These are phyloP conservation scores for Platerodrilus igneus DNA, from an alignment of 2,888 invertebrate species.

Conservation along the genomic window DNA sequence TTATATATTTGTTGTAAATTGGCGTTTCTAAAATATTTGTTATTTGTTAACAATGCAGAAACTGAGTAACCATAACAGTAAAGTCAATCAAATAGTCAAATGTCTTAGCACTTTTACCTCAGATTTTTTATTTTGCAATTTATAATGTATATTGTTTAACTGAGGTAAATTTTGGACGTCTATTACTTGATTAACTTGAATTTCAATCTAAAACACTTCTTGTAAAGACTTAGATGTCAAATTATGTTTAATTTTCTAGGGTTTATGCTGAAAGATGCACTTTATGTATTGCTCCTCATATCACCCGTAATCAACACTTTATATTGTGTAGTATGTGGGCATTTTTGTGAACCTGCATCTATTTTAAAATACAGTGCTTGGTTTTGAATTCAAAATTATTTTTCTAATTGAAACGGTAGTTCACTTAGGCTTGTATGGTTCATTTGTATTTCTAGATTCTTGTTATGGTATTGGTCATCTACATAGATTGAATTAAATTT, in stretches of 20 bases:
- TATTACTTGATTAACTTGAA: conserved; percentile 68
- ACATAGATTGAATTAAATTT: conserved; percentile 76
- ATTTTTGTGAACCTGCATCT: conserved; percentile 74
- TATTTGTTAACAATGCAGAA: conserved; percentile 79
- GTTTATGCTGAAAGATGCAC: conserved; percentile 74
- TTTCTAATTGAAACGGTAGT: conserved; percentile 78
- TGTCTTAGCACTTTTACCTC: conserved; percentile 82
- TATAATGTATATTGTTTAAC: conserved; percentile 70
- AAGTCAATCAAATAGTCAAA: conserved; percentile 79
- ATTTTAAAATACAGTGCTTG: conserved; percentile 63
- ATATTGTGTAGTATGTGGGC: conserved; percentile 76
- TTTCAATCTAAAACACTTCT: conserved; percentile 49
- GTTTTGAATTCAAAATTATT: conserved; percentile 66
- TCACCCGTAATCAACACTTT: conserved; percentile 66
- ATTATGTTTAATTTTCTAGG: too few relatives aligned
- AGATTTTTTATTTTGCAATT: conserved; percentile 80
- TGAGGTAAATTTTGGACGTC: conserved; percentile 70
- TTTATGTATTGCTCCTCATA: conserved; percentile 65
- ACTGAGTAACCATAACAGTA: conserved; percentile 75
- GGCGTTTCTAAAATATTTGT: conserved; percentile 81
- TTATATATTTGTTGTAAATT: conserved; percentile 66
- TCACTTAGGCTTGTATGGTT: conserved; percentile 75
- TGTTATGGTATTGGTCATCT: conserved; percentile 64
- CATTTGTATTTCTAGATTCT: conserved; percentile 66
- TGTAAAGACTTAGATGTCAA: conserved; percentile 1